Percentiles rank a stretch among this genome's conserved stretches.
phyloP scores from a whole-genome alignment of 2,113 vertebrate species.

The Bos javanicus region DNA sequence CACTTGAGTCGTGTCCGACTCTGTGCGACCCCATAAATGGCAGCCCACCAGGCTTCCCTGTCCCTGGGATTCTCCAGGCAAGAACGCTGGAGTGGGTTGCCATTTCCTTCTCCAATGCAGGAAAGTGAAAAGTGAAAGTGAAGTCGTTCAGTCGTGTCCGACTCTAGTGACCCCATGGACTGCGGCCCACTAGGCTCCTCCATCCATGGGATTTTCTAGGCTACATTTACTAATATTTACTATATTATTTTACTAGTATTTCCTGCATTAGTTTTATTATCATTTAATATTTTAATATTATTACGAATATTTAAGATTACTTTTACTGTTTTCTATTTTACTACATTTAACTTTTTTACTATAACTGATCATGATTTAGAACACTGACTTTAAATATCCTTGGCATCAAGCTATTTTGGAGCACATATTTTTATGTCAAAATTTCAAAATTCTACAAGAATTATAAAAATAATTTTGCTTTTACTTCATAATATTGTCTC shows the following conservation, averaged over 20 bases:
- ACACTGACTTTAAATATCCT: not conserved
- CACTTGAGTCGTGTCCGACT: no score
- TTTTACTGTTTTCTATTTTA: not conserved
- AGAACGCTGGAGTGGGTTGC: no score
- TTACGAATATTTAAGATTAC: not conserved
- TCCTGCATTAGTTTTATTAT: not conserved
- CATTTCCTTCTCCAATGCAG: no score
- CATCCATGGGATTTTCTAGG: no score
- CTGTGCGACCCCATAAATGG: no score
- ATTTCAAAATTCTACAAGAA: not conserved
- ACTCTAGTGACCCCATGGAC: no score
- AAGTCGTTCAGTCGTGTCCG: no score
- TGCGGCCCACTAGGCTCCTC: no score
- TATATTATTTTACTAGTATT: not conserved
- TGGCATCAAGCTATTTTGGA: not conserved
- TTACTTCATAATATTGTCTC: not conserved
- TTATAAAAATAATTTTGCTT: not conserved
- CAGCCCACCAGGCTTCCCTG: no score
- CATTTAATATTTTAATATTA: not conserved
- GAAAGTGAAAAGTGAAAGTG: no score
- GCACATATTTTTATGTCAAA: not conserved
- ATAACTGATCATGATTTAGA: not conserved
- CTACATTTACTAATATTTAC: not conserved
- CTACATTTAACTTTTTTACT: not conserved
- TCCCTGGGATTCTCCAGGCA: no score